Evolutionary conservation across 2,888 invertebrate genomes (phyloP), one percentile per base, ranked within the genome.

Genomic region (Adela reaumurella): DNA sequence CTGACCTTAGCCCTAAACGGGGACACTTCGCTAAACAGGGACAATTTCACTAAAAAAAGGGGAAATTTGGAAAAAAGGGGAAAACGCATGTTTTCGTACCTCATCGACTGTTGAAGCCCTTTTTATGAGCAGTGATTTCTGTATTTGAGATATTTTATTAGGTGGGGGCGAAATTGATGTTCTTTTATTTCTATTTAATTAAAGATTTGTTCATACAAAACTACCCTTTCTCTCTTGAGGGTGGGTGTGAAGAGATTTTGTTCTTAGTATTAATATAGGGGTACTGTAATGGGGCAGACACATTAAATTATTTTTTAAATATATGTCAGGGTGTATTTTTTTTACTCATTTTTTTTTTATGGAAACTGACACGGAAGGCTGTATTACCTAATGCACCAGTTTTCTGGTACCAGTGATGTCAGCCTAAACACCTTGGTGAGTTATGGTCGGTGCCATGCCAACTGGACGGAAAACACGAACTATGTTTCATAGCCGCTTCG

Each of bases 101-200:
- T 35, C n/a, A 35, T 35, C 6, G 35, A 14, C 53, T 53, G 49
- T 58, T 59, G 61, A 59, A 56, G 55, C 55, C n/a, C 46, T 59
- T 61, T 62, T 61, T 61, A 64, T 61, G 61, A 64, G 54, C 65
- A 58, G 57, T 61, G 67, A 65, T 65, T 65, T 61, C 59, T 61
- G 59, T 62, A 65, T 64, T 63, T 60, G 61, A 59, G 28, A 16
- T 28, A 18, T 35, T 46, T 46, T 17, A 14, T 35, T 8, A 35
- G 14, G 35, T 35, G 35, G 14, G 35, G 35, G 35, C 4, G 35
- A 24, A 24, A 24, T 24, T 24, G 24, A 24, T 35, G 11, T 35
- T 11, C 14, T 14, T 35, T 35, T 35, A 35, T 8, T 8, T 3
- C 3, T 35, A 35, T 35, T 35, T 35, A 35, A 35, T 35, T 35